Evolutionary conservation across 2,888 invertebrate genomes (phyloP).

Genomic region (Hipparchia sbordonii): DNA sequence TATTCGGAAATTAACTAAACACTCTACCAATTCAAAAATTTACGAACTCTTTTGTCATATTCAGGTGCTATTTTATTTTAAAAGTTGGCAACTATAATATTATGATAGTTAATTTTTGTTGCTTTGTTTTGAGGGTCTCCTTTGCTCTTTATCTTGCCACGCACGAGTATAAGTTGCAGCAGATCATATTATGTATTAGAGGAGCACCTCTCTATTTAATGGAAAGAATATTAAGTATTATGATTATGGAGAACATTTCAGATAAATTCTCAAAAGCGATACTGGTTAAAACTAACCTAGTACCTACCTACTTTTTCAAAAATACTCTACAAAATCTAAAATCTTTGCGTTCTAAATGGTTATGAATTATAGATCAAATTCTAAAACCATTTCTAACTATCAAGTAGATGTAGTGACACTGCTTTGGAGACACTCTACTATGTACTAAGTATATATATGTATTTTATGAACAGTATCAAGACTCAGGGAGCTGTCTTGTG

Average conservation of each 20-base stretch:
- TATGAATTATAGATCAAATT: not conserved
- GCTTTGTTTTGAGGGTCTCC: too few relatives aligned
- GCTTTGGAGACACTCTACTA: conserved; percentile 1
- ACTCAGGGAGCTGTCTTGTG: conserved; percentile 5
- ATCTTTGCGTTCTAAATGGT: not conserved
- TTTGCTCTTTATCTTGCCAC: too few relatives aligned
- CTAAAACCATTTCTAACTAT: not conserved
- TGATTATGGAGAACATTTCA: too few relatives aligned
- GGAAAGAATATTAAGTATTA: too few relatives aligned
- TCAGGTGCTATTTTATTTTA: too few relatives aligned
- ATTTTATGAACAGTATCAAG: not conserved
- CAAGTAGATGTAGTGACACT: not conserved
- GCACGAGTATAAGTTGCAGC: too few relatives aligned
- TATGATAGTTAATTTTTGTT: too few relatives aligned
- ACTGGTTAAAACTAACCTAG: not conserved
- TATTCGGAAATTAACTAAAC: conserved; percentile 26
- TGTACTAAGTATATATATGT: not conserved
- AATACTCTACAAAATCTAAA: not conserved
- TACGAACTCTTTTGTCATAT: not conserved
- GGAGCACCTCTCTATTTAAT: too few relatives aligned
- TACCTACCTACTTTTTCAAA: not conserved
- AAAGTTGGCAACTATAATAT: too few relatives aligned
- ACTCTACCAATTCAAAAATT: not conserved
- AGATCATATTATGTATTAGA: too few relatives aligned
- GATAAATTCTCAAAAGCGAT: too few relatives aligned